These are phyloP conservation scores for Silurus meridionalis DNA, from an alignment of 2,113 vertebrate genomes.

Conservation along the genomic window DNA sequence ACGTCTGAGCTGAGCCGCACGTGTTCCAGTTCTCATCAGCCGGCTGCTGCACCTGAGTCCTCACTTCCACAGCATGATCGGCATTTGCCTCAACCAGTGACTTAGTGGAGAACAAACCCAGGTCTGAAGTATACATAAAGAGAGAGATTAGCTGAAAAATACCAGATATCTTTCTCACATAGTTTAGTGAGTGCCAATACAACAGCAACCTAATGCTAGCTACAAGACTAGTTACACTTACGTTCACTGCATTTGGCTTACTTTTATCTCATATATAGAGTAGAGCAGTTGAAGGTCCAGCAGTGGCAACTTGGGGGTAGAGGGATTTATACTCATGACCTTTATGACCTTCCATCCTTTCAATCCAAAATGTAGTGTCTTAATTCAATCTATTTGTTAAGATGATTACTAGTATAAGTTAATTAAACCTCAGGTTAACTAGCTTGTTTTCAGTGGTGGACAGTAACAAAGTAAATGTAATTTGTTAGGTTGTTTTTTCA, in stretches of 20 bases:
- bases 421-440: neutral
- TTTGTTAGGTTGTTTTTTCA: no score
- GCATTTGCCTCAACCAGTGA: slow-evolving; percentile 87
- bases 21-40: slow-evolving; percentile 90
- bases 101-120: slow-evolving; percentile 91
- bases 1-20: slow-evolving; percentile 77
- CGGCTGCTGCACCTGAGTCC: slow-evolving; percentile 90
- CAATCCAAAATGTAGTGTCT: no score
- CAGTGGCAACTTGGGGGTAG: no score
- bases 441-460: neutral
- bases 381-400: neutral
- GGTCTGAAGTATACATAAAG: slow-evolving; percentile 65
- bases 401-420: neutral
- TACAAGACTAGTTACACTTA: no score
- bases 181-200: neutral
- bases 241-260: no score
- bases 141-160: neutral
- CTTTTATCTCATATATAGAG: no score
- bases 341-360: no score
- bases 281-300: no score
- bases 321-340: no score
- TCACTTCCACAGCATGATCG: slow-evolving; percentile 86
- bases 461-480: no score
- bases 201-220: neutral
- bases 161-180: neutral